Base-by-base conservation (phyloP, 2,888 invertebrate species). In the Pandemis heparana region DNA sequence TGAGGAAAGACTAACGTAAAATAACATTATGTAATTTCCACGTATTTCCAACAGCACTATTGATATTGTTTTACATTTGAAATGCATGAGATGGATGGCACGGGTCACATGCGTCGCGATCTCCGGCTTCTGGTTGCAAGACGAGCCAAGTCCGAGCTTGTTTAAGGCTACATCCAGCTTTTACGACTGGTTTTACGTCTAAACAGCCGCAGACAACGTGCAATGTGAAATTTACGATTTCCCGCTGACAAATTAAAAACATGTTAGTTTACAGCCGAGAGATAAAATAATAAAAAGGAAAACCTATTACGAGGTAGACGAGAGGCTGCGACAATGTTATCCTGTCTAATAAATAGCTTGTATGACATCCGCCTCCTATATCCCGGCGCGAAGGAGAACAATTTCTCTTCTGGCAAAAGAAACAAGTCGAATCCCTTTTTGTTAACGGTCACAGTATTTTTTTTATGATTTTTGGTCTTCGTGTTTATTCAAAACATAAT, bases 171-270 rank as follows among this genome's bases (percentile, higher is more conserved):
- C 87, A 81, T 82, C 77, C 79, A 79, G 79, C 79, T 88, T 92
- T 92, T 89, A 92, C 85, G 84, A 85, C 88, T 81, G 80, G 81
- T 85, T 88, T 89, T 86, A 89, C 85, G 87, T 83, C 84, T 79
- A 79, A 82, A 84, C 83, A 82, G 80, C 81, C 81, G 80, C 79
- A 75, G 78, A 79, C 80, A 85, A 88, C 86, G 85, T 87, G 89
- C 89, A 85, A 85, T 84, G 82, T 80, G 83, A 83, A 90, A 89
- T 92, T 92, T 92, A 93, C 87, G 89, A 87, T 86, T 86, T 85
- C 78, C 82, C 83, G 81, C 85, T 88, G 88, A 91, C 91, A 93
- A 93, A 93, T 94, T 92, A 92, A 93, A 92, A 92, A 92, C 91
- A 88, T 90, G 91, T 89, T 89, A 89, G 90, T 91, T 92, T 90